Conservation (phyloP, 2,797 vertebrate species). For the Tokudaia tokunoshimensis region DNA sequence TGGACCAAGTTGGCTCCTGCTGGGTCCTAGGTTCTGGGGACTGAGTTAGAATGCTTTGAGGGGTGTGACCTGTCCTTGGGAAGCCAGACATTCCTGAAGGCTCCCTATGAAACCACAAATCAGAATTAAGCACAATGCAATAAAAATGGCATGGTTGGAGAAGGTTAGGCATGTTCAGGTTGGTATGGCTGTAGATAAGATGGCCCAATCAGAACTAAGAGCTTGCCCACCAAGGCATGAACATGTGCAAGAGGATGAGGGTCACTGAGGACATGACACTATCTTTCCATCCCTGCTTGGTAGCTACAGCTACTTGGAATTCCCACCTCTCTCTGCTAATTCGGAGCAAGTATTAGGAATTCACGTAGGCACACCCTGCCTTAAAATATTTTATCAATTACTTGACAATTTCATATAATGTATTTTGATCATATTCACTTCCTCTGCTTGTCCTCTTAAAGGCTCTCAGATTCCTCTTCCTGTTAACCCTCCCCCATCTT, state of each 20-base stretch:
- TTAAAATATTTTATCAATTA: neutral
- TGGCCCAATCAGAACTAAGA: neutral
- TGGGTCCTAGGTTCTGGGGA: conserved; percentile 14
- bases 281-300: neutral
- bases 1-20: neutral
- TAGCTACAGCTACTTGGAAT: neutral
- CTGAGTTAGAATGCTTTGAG: neutral
- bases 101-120: neutral
- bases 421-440: neutral
- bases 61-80: neutral
- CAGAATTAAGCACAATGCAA: neutral
- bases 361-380: neutral
- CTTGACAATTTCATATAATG: neutral
- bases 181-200: neutral
- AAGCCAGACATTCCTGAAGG: neutral
- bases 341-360: neutral
- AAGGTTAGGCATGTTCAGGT: too few relatives aligned
- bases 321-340: neutral
- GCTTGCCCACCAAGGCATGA: neutral
- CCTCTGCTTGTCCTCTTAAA: neutral
- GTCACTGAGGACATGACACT: neutral
- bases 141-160: neutral
- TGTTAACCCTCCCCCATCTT: neutral
- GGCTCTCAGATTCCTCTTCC: neutral
- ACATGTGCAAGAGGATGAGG: neutral